Percentiles rank a stretch among this genome's conserved stretches.
Conservation (phyloP, 2,888 invertebrate species). For the Phoenoteleia sp. region DNA sequence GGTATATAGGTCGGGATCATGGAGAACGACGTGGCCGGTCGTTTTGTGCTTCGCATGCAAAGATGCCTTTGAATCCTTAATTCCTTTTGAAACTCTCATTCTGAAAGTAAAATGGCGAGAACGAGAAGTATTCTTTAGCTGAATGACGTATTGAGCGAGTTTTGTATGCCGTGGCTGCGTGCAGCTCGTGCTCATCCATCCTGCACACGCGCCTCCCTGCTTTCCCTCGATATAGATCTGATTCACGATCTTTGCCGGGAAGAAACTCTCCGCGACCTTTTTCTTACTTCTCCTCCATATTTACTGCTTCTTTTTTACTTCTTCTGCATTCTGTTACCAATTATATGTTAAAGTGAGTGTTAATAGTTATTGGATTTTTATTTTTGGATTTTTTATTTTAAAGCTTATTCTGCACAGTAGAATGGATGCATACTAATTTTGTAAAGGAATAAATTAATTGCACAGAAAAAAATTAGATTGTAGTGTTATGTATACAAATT, state of each 20-base stretch:
- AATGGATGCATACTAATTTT: no score
- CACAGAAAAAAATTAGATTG: no score
- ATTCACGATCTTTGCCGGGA: slow-evolving; percentile 37
- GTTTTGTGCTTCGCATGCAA: slow-evolving; percentile 85
- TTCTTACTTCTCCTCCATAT: slow-evolving; percentile 1
- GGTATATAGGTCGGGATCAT: slow-evolving; percentile 65
- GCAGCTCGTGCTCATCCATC: slow-evolving; percentile 81
- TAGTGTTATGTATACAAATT: no score
- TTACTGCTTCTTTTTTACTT: background rate
- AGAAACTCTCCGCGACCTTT: slow-evolving; percentile 45
- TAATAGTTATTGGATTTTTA: no score
- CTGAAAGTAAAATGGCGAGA: slow-evolving; percentile 85
- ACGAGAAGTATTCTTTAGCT: slow-evolving; percentile 86
- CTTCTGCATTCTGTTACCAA: slow-evolving; percentile 20
- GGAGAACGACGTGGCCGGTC: slow-evolving; percentile 76
- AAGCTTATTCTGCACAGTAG: no score
- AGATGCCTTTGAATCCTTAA: slow-evolving; percentile 87
- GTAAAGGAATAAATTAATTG: no score
- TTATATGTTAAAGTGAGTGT: no score
- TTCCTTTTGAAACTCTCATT: slow-evolving; percentile 87
- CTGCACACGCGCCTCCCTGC: slow-evolving; percentile 52
- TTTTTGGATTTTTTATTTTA: no score
- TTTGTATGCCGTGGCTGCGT: slow-evolving; percentile 84
- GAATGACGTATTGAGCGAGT: slow-evolving; percentile 87
- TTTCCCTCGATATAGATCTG: slow-evolving; percentile 44